These are phyloP conservation scores for Agapornis roseicollis DNA, from an alignment of 2,113 vertebrate genomes.

Conservation along the genomic window DNA sequence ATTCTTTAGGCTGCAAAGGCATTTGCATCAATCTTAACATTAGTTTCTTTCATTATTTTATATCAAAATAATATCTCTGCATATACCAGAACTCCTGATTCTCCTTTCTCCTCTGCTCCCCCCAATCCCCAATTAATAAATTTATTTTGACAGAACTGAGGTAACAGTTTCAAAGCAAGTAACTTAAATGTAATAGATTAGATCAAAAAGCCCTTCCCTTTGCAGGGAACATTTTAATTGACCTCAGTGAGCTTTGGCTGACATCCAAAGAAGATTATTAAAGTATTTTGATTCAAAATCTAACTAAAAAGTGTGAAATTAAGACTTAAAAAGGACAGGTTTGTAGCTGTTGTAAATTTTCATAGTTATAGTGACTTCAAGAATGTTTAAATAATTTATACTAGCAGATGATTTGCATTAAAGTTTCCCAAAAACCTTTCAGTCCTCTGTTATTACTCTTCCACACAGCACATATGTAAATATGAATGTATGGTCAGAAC, in stretches of 20 bases:
- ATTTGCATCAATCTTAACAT: neutral
- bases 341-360: neutral
- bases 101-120: neutral
- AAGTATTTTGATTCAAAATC: neutral
- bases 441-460: neutral
- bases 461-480: neutral
- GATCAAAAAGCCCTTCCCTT: neutral
- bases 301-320: neutral
- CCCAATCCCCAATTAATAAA: neutral
- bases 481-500: neutral
- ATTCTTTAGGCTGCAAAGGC: neutral
- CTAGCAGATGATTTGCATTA: neutral
- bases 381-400: neutral
- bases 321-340: neutral
- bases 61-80: neutral
- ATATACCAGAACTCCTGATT: neutral
- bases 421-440: neutral
- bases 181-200: neutral
- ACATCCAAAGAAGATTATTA: neutral
- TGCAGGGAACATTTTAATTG: neutral
- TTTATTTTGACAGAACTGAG: neutral
- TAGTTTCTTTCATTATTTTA: neutral
- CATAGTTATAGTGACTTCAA: neutral
- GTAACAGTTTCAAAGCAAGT: neutral
- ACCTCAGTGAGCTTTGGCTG: neutral